These are phyloP conservation scores for Acipenser oxyrinchus DNA, from an alignment of 2,797 vertebrate genomes.

Conservation along the genomic window DNA sequence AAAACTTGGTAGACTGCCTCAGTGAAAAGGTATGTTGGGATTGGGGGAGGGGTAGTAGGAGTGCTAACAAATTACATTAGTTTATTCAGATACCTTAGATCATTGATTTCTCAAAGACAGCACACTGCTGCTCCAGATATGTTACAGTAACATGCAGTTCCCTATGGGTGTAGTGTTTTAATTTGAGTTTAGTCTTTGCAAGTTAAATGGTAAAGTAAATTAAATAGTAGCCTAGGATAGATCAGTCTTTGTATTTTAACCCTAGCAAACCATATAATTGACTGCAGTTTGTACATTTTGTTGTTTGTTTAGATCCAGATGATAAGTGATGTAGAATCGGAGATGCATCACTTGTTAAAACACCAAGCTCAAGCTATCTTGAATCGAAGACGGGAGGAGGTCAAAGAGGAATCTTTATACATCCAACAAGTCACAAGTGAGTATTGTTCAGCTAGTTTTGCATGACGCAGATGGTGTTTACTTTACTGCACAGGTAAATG, in stretches of 20 bases:
- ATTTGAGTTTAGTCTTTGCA: too few species aligned
- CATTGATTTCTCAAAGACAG: too few species aligned
- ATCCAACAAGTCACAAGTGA: slow-evolving; percentile 71
- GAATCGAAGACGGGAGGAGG: slow-evolving; percentile 61
- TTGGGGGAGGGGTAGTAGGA: neutral
- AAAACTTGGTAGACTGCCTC: slow-evolving; percentile 83
- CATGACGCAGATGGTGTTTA: neutral
- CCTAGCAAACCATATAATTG: too few species aligned
- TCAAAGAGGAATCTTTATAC: slow-evolving; percentile 60
- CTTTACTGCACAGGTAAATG: too few species aligned
- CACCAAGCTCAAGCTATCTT: slow-evolving; percentile 54
- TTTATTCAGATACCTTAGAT: slow-evolving; percentile 47
- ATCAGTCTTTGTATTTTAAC: too few species aligned
- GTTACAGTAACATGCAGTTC: too few species aligned
- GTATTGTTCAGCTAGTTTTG: slow-evolving; percentile 23
- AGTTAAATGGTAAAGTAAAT: too few species aligned
- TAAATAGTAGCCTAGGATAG: too few species aligned
- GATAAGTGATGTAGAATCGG: slow-evolving; percentile 69
- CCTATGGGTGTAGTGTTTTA: too few species aligned
- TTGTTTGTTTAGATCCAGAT: slow-evolving; percentile 42
- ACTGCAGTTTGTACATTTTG: neutral
- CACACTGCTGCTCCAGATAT: too few species aligned
- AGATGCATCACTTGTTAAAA: slow-evolving; percentile 64
- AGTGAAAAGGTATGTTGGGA: slow-evolving; percentile 70
- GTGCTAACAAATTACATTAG: slow-evolving; percentile 14